Percentiles rank a stretch among this genome's conserved stretches.
Conservation (phyloP, 1,140 invertebrate genomes). For the Nasonia vitripennis region DNA sequence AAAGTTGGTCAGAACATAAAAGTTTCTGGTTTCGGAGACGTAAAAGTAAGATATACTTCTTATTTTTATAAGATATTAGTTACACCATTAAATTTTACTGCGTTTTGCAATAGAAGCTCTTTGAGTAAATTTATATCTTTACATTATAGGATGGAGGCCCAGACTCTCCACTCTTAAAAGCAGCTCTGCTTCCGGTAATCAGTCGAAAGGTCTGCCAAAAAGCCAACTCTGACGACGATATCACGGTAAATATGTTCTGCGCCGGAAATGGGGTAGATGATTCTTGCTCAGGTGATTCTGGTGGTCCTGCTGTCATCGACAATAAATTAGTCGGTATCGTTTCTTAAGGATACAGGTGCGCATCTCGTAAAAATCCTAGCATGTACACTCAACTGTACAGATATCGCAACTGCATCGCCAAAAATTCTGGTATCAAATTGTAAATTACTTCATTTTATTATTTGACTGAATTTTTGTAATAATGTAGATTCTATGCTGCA, state of each 20-base stretch:
- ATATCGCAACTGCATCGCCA: slow-evolving; percentile 64
- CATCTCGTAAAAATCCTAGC: slow-evolving; percentile 71
- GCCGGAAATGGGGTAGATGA: slow-evolving; percentile 3
- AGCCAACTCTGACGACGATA: neutral
- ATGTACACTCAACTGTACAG: slow-evolving; percentile 74
- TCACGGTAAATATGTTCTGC: slow-evolving; percentile 26
- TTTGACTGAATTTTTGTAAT: neutral
- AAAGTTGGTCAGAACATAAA: neutral
- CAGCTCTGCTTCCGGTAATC: neutral
- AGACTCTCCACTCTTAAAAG: neutral
- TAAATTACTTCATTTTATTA: neutral
- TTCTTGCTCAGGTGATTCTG: slow-evolving; percentile 61
- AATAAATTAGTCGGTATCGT: slow-evolving; percentile 71
- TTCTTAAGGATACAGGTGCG: slow-evolving; percentile 75
- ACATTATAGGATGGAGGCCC: neutral
- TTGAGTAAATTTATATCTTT: neutral
- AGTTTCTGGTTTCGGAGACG: slow-evolving; percentile 22
- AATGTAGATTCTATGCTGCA: too few species aligned
- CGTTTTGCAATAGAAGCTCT: too few species aligned
- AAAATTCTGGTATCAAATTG: neutral
- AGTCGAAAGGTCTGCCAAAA: neutral
- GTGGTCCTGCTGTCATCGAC: slow-evolving; percentile 59
- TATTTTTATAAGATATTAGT: neutral
- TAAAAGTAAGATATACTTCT: neutral
- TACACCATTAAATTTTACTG: too few species aligned